A percentile compares a stretch with the other conserved stretches of the same genome.
phyloP scores from a whole-genome alignment of 2,888 invertebrate genomes.

The Timandra comae region DNA sequence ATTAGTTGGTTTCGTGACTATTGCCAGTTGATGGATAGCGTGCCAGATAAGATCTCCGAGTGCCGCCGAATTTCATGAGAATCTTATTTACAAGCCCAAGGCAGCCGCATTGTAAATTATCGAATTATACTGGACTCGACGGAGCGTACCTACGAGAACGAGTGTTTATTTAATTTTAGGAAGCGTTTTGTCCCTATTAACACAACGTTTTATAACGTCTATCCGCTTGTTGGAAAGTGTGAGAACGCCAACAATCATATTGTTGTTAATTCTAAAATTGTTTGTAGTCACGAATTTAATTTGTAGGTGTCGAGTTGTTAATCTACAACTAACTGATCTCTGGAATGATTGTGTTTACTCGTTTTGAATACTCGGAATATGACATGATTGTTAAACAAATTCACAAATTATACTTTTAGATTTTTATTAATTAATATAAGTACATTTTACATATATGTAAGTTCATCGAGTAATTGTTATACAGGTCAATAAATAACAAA shows the following conservation, averaged over 20 bases:
- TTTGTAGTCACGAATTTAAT: conserved; percentile 53
- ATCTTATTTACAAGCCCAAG: conserved; percentile 58
- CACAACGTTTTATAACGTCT: conserved; percentile 37
- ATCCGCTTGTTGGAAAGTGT: conserved; percentile 50
- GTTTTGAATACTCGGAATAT: no score
- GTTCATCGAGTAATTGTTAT: no score
- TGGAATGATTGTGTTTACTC: no score
- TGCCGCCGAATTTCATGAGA: conserved; percentile 68
- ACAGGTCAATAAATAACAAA: no score
- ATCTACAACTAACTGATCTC: conserved; percentile 27
- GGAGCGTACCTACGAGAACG: conserved; percentile 42
- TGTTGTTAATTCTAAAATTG: conserved; percentile 47
- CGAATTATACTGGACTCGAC: conserved; percentile 58
- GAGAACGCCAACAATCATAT: conserved; percentile 43
- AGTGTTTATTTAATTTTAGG: conserved; percentile 68
- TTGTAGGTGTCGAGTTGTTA: conserved; percentile 47
- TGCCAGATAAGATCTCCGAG: conserved; percentile 59
- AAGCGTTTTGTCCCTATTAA: conserved; percentile 63
- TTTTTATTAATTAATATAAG: no score
- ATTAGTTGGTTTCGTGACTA: conserved; percentile 61
- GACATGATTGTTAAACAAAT: no score
- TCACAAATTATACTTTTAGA: no score
- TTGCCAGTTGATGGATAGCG: conserved; percentile 60
- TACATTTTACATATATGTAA: no score
- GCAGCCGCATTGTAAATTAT: conserved; percentile 61